These are phyloP conservation scores for Psylliodes chrysocephalus DNA, from an alignment of 2,888 invertebrate genomes.

Conservation along the genomic window DNA sequence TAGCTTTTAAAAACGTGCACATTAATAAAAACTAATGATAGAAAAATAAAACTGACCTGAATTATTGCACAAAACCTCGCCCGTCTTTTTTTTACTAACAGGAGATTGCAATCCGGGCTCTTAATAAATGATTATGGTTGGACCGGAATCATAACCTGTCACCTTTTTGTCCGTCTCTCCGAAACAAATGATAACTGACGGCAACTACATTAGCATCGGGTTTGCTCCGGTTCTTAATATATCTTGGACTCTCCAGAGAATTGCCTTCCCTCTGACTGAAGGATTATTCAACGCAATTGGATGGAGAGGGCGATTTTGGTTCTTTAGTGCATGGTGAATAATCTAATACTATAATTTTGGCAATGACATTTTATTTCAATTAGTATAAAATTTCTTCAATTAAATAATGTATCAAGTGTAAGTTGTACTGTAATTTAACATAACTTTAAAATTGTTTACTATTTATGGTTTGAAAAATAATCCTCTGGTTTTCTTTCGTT, in stretches of 20 bases:
- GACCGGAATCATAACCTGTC: conserved; percentile 22
- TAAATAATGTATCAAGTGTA: too few relatives aligned
- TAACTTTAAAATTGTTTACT: too few relatives aligned
- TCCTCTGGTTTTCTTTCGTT: too few relatives aligned
- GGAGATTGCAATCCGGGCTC: conserved; percentile 14
- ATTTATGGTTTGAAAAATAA: too few relatives aligned
- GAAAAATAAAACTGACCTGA: conserved; percentile 2
- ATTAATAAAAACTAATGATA: neutral
- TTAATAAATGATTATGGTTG: conserved; percentile 25
- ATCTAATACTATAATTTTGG: too few relatives aligned
- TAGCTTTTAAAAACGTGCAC: neutral
- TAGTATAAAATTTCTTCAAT: too few relatives aligned
- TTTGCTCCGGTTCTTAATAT: neutral
- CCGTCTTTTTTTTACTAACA: conserved; percentile 6
- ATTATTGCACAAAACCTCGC: neutral
- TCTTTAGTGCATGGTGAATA: conserved; percentile 17
- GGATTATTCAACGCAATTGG: conserved; percentile 24
- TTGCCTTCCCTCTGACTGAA: conserved; percentile 2
- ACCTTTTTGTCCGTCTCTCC: conserved; percentile 17
- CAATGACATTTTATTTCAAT: too few relatives aligned
- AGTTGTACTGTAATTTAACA: too few relatives aligned
- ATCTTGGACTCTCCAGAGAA: neutral
- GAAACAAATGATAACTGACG: conserved; percentile 20
- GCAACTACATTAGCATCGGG: conserved; percentile 18
- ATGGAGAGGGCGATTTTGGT: conserved; percentile 23